Base-by-base conservation (phyloP, 2,888 invertebrate genomes). In the Stenolophus ochropezus region DNA sequence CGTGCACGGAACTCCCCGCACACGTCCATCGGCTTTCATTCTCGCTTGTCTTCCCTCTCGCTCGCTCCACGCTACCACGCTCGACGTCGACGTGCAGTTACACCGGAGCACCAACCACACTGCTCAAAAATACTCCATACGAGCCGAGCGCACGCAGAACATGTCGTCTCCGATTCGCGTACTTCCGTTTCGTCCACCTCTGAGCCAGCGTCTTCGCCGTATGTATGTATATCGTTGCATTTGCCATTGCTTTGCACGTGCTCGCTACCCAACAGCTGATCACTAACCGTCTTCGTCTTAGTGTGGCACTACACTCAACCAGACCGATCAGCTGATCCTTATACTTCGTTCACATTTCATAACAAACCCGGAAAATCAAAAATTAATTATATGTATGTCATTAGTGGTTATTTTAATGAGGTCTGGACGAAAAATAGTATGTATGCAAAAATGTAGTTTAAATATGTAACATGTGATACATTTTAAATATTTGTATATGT, bases 11-110 rank as follows among this genome's bases (percentile, higher is more conserved):
- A 87, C 89, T 88, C 89, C 88, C 88, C 89, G 88, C 87, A 88
- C 87, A 87, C 88, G 87, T 88, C 89, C 88, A 88, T 85, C 87
- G 87, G 87, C 88, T 89, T 88, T 89, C 89, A 89, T 89, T 89
- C 89, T 89, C 89, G 89, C 88, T 88, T 88, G 88, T 88, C 87
- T 87, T 85, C 86, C 85, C 65, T 74, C 75, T 86, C 86, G 87
- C 87, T 88, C 88, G 85, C 87, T 86, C 88, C 88, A 86, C 85
- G 85, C 85, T 80, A 69, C 87, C 86, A 42, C 88, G 86, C 85
- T 84, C 85, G 76, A 69, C 82, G 75, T 83, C 65, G 49, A 82
- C 82, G 65, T 88, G 89, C 88, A 88, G 88, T 87, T 87, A 88
- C 87, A 89, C 86, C 87, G 88, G 87, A 85, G 89, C 86, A 88